These are phyloP conservation scores for Callorhinus ursinus DNA, from an alignment of 2,113 vertebrate genomes.

Conservation along the genomic window DNA sequence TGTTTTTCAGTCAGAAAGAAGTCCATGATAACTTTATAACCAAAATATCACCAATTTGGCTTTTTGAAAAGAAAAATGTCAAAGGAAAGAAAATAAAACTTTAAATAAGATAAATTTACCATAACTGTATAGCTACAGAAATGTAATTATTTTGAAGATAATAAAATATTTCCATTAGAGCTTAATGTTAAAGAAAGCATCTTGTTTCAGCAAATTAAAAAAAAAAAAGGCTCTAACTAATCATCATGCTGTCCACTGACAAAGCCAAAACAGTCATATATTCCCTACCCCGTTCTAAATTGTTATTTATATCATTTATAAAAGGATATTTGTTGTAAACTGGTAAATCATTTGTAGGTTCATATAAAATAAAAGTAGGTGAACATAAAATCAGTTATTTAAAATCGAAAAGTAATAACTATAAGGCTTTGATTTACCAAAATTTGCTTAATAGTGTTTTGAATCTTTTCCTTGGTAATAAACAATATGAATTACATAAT, in stretches of 20 bases:
- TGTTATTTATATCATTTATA: background rate
- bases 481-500: slow-evolving; percentile 40
- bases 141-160: slow-evolving; percentile 17
- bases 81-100: background rate
- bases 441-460: slow-evolving; percentile 33
- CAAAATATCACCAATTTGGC: background rate
- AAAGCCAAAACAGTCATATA: background rate
- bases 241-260: background rate
- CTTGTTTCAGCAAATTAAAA: background rate
- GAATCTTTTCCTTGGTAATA: background rate
- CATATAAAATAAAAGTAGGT: background rate
- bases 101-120: slow-evolving; percentile 28
- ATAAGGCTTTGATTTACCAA: background rate
- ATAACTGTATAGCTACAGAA: background rate
- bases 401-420: slow-evolving; percentile 9
- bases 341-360: background rate
- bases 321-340: background rate
- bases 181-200: slow-evolving; percentile 20
- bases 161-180: slow-evolving; percentile 29
- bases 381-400: slow-evolving; percentile 20
- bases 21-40: background rate
- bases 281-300: background rate
- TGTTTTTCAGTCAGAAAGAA: background rate
- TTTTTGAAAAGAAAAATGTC: background rate
- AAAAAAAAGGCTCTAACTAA: background rate